Evolutionary conservation across 1,140 invertebrate species (phyloP), one percentile per base, ranked within the genome.

Genomic region (Anagrus nilaparvatae): DNA sequence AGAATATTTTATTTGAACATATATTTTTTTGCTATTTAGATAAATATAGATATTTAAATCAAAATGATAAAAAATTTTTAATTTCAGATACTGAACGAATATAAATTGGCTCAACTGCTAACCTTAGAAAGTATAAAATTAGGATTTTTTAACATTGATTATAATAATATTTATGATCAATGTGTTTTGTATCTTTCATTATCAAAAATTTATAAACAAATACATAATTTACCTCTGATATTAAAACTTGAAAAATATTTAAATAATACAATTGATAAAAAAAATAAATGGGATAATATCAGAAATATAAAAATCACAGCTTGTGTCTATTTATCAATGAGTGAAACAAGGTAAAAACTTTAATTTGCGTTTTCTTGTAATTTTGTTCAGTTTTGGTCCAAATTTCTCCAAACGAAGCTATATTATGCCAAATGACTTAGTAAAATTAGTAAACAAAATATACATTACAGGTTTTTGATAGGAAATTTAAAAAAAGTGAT

Each of bases 401-500:
- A n/a, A n/a, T n/a, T n/a, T n/a, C n/a, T n/a, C n/a, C n/a, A n/a
- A n/a, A n/a, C n/a, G n/a, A n/a, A n/a, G n/a, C n/a, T n/a, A n/a
- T n/a, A n/a, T n/a, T n/a, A n/a, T n/a, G n/a, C n/a, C n/a, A n/a
- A n/a, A n/a, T n/a, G n/a, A n/a, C n/a, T n/a, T n/a, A n/a, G n/a
- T n/a, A n/a, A n/a, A n/a, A n/a, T 8, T 8, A 25, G 12, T 25
- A 25, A 8, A 8, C 24, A 25, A 25, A 25, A 25, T 12, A 25
- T 25, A 8, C 6, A 33, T 7, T 24, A 32, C n/a, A 57, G 55
- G 17, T 28, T 50, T 10, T 18, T 58, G 16, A 30, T n/a, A 21
- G 58, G 56, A 5, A 19, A 52, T 12, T 13, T 52, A n/a, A 16
- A 44, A 7, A 40, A 49, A 27, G 46, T 46, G 3, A 9, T 48